Base-by-base conservation (phyloP, 2,113 vertebrate species). In the Pelmatolapia mariae region DNA sequence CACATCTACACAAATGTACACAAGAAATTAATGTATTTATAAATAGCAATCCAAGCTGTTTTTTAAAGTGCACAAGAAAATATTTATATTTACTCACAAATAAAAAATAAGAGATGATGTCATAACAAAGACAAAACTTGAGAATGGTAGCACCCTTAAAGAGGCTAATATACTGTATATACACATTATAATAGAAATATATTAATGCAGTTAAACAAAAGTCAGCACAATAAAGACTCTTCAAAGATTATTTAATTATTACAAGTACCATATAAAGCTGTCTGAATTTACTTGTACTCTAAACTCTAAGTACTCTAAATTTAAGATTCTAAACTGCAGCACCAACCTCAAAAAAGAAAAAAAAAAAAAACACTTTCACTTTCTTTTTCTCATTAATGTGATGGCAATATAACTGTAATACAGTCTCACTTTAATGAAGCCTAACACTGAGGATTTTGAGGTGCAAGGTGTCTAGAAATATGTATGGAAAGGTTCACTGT, bases 1-100 rank as follows among this genome's bases (percentile, higher is more conserved):
- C 98, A 94, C 98, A 99, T 85, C 98, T 99, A 93, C 33, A 71
- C 52, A 86, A 38, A 83, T 4, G 5, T n/a, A 90, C 12, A 84
- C 47, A 78, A 38, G 89, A 10, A 68, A 33, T 63, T 3, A 8
- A 2, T n/a, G 45, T 0, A 31, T 52, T 78, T 61, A 26, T 13
- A 61, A 22, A 53, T 52, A 31, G 10, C 16, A 11, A 29, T 11
- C 12, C 1, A 24, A 31, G 16, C 12, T 5, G 22, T 61, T 76
- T 81, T 68, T 71, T 80, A 24, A 57, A 6, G 1, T 45, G 50
- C 36, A 68, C 10, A 56, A 50, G 16, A 47, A 47, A 47, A 47
- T 19, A 29, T n/a, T 57, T 38, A 9, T 57, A 10, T 80, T 71
- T 84, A 24, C 10, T 57, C 4, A 33, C 33, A 16, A 16, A 38